phyloP scores from a whole-genome alignment of 2,797 vertebrate genomes.

The Setipinna tenuifilis region DNA sequence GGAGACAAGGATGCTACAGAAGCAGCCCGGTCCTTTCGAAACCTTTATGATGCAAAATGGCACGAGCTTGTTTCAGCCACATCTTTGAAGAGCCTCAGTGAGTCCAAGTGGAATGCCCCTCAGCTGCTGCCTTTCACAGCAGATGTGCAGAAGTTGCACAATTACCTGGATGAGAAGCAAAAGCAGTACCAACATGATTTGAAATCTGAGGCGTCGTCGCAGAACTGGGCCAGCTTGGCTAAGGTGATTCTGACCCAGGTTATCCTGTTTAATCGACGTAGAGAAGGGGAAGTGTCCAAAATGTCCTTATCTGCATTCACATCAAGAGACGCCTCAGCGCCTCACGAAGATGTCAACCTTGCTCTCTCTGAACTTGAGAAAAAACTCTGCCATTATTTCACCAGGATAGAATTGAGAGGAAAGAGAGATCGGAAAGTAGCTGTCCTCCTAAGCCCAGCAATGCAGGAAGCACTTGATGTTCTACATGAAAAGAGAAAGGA shows the following conservation, averaged over 20 bases:
- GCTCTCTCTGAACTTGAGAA: constrained; percentile 5
- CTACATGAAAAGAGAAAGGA: neutral
- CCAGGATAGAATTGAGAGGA: constrained; percentile 27
- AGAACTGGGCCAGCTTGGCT: neutral
- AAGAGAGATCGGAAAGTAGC: constrained; percentile 19
- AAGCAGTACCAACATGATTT: constrained; percentile 3
- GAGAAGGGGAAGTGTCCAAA: constrained; percentile 8
- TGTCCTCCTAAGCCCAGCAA: constrained; percentile 12
- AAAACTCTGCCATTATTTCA: neutral
- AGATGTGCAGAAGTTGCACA: constrained; percentile 9
- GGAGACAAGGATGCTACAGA: neutral
- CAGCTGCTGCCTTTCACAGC: constrained; percentile 4
- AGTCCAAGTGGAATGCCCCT: neutral
- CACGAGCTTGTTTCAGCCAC: neutral
- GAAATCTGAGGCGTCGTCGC: neutral
- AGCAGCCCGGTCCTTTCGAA: neutral
- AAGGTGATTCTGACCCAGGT: constrained; percentile 7
- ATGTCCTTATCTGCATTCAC: neutral
- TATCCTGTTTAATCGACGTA: neutral
- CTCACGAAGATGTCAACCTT: neutral
- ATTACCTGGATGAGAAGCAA: constrained; percentile 11
- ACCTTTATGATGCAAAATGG: neutral
- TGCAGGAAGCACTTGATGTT: constrained; percentile 18
- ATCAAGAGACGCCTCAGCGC: neutral
- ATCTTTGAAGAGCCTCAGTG: neutral